Base-by-base conservation (phyloP, 2,113 vertebrate species). In the Toxotes jaculatrix region DNA sequence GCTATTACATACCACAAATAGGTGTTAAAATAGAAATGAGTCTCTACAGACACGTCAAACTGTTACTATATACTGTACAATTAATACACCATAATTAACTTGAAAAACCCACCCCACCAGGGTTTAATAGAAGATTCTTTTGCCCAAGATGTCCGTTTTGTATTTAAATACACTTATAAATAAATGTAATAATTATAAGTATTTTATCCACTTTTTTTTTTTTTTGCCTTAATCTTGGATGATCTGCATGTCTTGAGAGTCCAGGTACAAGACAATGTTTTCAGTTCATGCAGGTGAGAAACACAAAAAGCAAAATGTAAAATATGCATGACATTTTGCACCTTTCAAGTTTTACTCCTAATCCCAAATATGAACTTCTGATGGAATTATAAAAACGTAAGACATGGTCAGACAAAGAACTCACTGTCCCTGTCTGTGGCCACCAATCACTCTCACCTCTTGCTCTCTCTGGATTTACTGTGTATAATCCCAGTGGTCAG, bases 401-500 rank as follows among this genome's bases (percentile, higher is more conserved):
- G 45, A 53, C 34, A 21, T 8, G 49, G 36, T 80, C 49, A 66
- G 45, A 76, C 9, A 43, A 64, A 23, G 14, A 43, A 34, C 5
- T 19, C 42, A 1, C 13, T 36, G 4, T 53, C n/a, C 5, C 12
- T 27, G 34, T 51, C 73, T 43, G 68, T 1, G 34, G 36, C 53
- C 74, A 45, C 34, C 61, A 10, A 66, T 80, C 68, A 27, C 66
- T 70, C 17, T 65, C 77, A 59, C 34, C 62, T 62, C 61, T 4
- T 7, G 14, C 66, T 66, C 63, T 19, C 27, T 43, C 27, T 65
- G 78, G 74, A 86, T 87, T 76, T 68, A 67, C 61, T 73, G 63
- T 0, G 38, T 38, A 13, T 91, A 93, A 93, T 93, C 86, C 84
- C 76, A 77, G 67, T 8, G 73, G 83, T 77, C 89, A 88, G 61